A percentile compares a stretch with the other conserved stretches of the same genome.
These are phyloP conservation scores for Diaprepes abbreviatus DNA, from an alignment of 2,888 invertebrate genomes.

Conservation along the genomic window DNA sequence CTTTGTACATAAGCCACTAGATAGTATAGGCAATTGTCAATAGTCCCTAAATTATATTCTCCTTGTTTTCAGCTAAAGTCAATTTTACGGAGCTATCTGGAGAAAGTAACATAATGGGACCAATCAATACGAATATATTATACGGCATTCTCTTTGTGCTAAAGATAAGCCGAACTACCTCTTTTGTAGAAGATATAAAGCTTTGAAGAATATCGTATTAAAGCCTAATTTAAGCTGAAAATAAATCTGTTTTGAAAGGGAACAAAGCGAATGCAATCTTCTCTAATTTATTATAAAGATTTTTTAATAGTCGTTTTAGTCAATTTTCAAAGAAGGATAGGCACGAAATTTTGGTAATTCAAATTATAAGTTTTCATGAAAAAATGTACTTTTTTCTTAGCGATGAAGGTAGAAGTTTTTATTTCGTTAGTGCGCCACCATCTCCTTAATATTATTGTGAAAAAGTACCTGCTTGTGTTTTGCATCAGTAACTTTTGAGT, in stretches of 20 bases:
- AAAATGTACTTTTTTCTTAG: no score
- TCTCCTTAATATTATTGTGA: no score
- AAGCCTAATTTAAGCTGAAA: constrained; percentile 4
- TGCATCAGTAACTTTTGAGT: no score
- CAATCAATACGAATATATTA: constrained; percentile 19
- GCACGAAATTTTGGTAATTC: no score
- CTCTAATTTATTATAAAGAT: constrained; percentile 3
- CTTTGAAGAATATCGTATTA: constrained; percentile 7
- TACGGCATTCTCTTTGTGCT: constrained; percentile 7
- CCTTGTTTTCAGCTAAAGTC: not conserved
- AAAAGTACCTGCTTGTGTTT: no score
- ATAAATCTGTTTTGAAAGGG: not conserved
- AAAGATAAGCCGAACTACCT: constrained; percentile 10
- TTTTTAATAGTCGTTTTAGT: not conserved
- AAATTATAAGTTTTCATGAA: no score
- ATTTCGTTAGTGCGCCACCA: no score
- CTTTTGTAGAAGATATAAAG: constrained; percentile 1
- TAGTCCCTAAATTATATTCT: not conserved
- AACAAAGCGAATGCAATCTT: constrained; percentile 6
- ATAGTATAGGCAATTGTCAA: not conserved
- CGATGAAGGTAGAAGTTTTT: no score
- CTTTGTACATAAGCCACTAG: no score
- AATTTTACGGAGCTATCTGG: constrained; percentile 1
- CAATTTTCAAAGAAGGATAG: no score
- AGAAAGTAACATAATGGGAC: constrained; percentile 9